phyloP scores from a whole-genome alignment of 2,797 vertebrate genomes.

The Labroides dimidiatus region DNA sequence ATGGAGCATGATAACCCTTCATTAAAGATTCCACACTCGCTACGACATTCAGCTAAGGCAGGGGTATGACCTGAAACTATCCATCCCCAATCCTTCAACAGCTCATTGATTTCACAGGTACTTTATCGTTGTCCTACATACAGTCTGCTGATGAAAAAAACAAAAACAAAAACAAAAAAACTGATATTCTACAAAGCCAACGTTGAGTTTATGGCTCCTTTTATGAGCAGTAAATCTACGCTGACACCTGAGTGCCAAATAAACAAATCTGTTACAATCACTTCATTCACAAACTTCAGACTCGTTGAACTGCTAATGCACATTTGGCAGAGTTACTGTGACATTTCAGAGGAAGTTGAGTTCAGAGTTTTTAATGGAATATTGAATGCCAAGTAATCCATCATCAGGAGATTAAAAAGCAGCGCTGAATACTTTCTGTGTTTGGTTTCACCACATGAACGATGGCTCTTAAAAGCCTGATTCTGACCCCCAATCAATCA shows the following conservation, averaged over 20 bases:
- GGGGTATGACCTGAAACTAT: slow-evolving; percentile 58
- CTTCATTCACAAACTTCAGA: slow-evolving; percentile 50
- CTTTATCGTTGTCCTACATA: slow-evolving; percentile 49
- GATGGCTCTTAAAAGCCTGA: slow-evolving; percentile 43
- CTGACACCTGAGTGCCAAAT: slow-evolving; percentile 46
- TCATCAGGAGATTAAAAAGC: slow-evolving; percentile 63
- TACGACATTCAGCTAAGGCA: slow-evolving; percentile 59
- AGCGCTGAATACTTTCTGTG: slow-evolving; percentile 43
- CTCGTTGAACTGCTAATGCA: slow-evolving; percentile 16
- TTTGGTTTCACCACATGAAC: slow-evolving; percentile 46
- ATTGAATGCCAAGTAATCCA: slow-evolving; percentile 57
- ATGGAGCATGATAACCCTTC: slow-evolving; percentile 76
- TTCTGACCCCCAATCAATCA: slow-evolving; percentile 47
- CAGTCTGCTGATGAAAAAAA: slow-evolving; percentile 49
- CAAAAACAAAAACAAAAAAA: no score
- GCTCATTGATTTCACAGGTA: slow-evolving; percentile 65
- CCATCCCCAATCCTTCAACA: slow-evolving; percentile 57
- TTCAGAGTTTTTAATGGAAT: slow-evolving; percentile 54
- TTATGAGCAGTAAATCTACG: slow-evolving; percentile 62
- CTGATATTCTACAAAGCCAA: slow-evolving; percentile 51
- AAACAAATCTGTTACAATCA: slow-evolving; percentile 27
- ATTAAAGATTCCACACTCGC: slow-evolving; percentile 82
- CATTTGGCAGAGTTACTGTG: slow-evolving; percentile 17
- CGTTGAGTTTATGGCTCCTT: slow-evolving; percentile 50
- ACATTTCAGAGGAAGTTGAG: slow-evolving; percentile 17